Conservation (phyloP, 1,140 invertebrate species). For the Chironomus tepperi region DNA sequence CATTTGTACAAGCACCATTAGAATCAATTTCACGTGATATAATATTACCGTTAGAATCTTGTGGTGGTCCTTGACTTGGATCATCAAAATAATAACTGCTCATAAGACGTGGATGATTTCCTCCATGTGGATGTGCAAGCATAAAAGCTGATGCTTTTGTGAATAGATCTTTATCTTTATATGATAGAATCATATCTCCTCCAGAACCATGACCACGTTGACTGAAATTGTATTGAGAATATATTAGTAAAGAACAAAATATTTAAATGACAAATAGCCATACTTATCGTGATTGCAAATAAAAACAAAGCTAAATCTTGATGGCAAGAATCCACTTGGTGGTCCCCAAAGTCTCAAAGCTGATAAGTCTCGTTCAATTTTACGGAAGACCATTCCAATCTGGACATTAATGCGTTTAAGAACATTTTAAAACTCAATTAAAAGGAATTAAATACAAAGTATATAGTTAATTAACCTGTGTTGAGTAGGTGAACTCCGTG, state of each 20-base stretch:
- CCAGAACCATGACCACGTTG: slow-evolving; percentile 48
- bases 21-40: slow-evolving; percentile 52
- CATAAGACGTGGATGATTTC: slow-evolving; percentile 60
- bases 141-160: slow-evolving; percentile 72
- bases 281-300: slow-evolving; percentile 55
- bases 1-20: slow-evolving; percentile 58
- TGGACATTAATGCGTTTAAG: too few species aligned
- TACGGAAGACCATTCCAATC: slow-evolving; percentile 40
- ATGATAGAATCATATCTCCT: slow-evolving; percentile 47
- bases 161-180: slow-evolving; percentile 50
- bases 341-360: slow-evolving; percentile 45
- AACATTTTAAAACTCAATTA: too few species aligned
- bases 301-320: slow-evolving; percentile 48
- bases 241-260: too few species aligned
- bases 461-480: slow-evolving; percentile 29
- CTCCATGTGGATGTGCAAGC: slow-evolving; percentile 73
- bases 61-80: slow-evolving; percentile 53
- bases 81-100: slow-evolving; percentile 58
- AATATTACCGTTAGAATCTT: slow-evolving; percentile 52
- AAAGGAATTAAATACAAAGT: too few species aligned
- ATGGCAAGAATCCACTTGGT: slow-evolving; percentile 47
- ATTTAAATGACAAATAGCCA: slow-evolving; percentile 38
- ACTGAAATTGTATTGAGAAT: slow-evolving; percentile 25
- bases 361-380: slow-evolving; percentile 43
- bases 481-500: slow-evolving; percentile 57